Base-by-base conservation (phyloP, 2,888 invertebrate species). In the Cephus rjabovi region DNA sequence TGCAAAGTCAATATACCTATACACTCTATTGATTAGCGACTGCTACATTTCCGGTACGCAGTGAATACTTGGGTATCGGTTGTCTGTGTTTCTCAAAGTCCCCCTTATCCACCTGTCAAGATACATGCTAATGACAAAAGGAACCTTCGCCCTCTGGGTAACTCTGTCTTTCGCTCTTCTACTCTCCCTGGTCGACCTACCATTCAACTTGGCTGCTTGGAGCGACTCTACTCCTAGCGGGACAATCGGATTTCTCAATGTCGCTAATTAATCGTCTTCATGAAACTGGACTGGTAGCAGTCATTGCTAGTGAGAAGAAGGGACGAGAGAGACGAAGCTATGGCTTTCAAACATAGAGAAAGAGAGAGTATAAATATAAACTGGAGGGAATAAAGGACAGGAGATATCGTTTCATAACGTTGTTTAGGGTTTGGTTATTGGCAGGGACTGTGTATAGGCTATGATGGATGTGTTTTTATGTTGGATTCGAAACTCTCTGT, bases 391-490 rank as follows among this genome's bases (percentile, higher is more conserved):
- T 81, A 81, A 77, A 81, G 81, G 79, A 76, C 73, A 75, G 35
- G 76, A 76, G 80, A 81, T 77, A 78, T 69, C 68, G 76, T 56
- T 79, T 84, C 81, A 76, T 78, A 81, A 80, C 74, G 81, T 81
- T 84, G 82, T 84, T 84, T 83, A 79, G 75, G 77, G 77, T 83
- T 85, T 82, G 86, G 84, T 86, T 84, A 86, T 84, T 82, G 80
- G 79, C 81, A 81, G 83, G 76, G 81, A n/a, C 74, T 81, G 84
- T 82, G 81, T 79, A 81, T 78, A 81, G 80, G 81, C 15, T 34
- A 83, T 87, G 87, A 87, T 88, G 86, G 87, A 87, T 88, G 87
- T 81, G 83, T 83, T 56, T 87, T 86, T 84, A 86, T 86, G 79
- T 81, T 77, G 80, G 75, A 34, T 77, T 79, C 78, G 75, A 71